Evolutionary conservation across 2,797 vertebrate genomes (phyloP), one percentile per base, ranked within the genome.

Genomic region (Sarcophilus harrisii): DNA sequence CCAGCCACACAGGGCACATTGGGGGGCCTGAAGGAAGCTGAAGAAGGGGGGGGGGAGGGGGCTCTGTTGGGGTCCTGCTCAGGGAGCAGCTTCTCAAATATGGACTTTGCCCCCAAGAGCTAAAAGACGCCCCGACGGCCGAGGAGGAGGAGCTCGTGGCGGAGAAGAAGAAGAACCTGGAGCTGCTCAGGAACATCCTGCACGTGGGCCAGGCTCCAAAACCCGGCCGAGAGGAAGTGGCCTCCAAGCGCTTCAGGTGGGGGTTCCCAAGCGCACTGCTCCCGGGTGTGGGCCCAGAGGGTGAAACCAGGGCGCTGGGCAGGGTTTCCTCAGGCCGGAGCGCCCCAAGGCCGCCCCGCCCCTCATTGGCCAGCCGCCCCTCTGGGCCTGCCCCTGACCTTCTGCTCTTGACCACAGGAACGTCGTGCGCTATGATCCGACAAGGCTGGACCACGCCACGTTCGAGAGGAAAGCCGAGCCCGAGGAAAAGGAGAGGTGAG

Each of bases 371-470:
- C 6, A 30, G 92, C 54, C 12, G 13, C 13, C 62, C 93, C 94
- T 96, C 97, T 60, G 92, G 73, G 21, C 10, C 58, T 24, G 18
- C 66, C 73, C 45, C 30, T 62, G 11, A 54, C 89, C 93, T 95
- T 94, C 0, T 54, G 92, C 93, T 92, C 95, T 8, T 96, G 99
- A 99, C 98, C 99, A 99, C 92, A 99, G 99, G 66, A 99, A 99
- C 11, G 98, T 99, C 0, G 97, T 99, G 94, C 99, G 98, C 95
- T 99, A 99, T 55, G 99, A 99, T 98, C 99, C 99, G 91, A 99
- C 99, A 57, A 99, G 98, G 97, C 98, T 99, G 73, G 99, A 99
- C 91, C 99, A 99, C 60, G 96, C 98, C 18, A 97, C 98, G 29
- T 99, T 99, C 94, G 99, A 99, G 98, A 99, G 97, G 95, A 99